These are phyloP conservation scores for Heteractis magnifica DNA, from an alignment of 92 coral and sea anemone genomes.

Conservation along the genomic window DNA sequence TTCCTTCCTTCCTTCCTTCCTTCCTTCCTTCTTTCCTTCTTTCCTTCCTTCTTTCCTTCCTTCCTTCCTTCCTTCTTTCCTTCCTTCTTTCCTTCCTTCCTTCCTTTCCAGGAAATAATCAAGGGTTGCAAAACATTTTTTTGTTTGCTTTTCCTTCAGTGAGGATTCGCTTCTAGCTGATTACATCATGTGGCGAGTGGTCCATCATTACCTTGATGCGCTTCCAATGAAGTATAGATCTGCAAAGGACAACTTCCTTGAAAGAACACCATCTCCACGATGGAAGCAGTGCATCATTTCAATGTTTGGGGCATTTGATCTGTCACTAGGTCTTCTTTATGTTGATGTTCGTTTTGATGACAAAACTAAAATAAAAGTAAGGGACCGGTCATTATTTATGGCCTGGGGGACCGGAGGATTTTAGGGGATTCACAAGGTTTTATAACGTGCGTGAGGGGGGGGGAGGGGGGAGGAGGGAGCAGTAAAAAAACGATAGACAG, in stretches of 20 bases:
- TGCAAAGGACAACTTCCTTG: not conserved
- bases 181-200: conserved; percentile 61
- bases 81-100: no score
- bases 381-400: not conserved
- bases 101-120: no score
- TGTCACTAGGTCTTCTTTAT: conserved; percentile 56
- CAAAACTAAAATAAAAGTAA: conserved; percentile 27
- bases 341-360: conserved; percentile 72
- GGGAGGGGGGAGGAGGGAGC: no score
- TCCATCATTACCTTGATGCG: conserved; percentile 31
- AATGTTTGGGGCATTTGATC: conserved; percentile 30
- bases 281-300: conserved; percentile 42
- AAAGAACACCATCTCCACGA: conserved; percentile 8
- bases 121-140: no score
- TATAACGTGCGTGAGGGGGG: not conserved
- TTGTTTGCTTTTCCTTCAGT: no score
- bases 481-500: no score
- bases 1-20: no score
- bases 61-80: no score
- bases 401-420: not conserved
- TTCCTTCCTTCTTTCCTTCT: no score
- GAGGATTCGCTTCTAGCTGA: conserved; percentile 9
- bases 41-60: no score
- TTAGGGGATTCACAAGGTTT: not conserved
- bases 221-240: not conserved